Conservation (phyloP, 2,888 invertebrate genomes). For the Torymus texanus region DNA sequence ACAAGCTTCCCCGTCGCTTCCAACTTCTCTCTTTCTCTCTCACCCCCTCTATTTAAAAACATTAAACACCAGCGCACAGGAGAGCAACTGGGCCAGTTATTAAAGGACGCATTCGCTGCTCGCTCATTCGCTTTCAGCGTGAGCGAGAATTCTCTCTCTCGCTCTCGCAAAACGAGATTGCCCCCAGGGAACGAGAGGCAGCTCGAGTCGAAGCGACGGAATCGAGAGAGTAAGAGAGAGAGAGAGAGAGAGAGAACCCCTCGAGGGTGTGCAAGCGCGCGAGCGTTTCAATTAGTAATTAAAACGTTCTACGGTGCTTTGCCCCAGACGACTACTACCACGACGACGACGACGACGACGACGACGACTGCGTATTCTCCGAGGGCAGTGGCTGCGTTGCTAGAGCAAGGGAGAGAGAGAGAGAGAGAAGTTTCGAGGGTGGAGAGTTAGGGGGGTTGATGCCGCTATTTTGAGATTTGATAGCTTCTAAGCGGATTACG, state of each 20-base stretch:
- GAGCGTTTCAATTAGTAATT: conserved; percentile 71
- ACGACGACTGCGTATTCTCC: too few species aligned
- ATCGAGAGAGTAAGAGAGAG: conserved; percentile 33
- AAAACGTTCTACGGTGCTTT: conserved; percentile 63
- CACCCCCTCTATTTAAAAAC: conserved; percentile 44
- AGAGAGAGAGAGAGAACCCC: conserved; percentile 14
- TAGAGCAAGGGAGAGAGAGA: neutral
- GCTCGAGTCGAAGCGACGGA: conserved; percentile 14
- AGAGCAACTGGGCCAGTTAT: conserved; percentile 32
- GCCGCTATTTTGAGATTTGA: conserved; percentile 50
- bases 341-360: too few species aligned
- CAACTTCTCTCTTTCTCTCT: neutral
- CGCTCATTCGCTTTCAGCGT: neutral
- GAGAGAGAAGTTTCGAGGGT: conserved; percentile 2
- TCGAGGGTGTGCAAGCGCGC: conserved; percentile 29
- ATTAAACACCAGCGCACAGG: conserved; percentile 36
- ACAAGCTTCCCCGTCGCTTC: neutral
- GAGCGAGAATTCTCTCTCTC: conserved; percentile 12
- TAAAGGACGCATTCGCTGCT: conserved; percentile 36
- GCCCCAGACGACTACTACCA: neutral
- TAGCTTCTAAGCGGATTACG: conserved; percentile 54
- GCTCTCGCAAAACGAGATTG: conserved; percentile 29
- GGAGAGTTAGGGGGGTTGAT: conserved; percentile 4
- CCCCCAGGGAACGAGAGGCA: conserved; percentile 19
- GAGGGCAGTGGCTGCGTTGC: too few species aligned